Conservation (phyloP, 2,797 vertebrate genomes). For the Denticeps clupeoides region DNA sequence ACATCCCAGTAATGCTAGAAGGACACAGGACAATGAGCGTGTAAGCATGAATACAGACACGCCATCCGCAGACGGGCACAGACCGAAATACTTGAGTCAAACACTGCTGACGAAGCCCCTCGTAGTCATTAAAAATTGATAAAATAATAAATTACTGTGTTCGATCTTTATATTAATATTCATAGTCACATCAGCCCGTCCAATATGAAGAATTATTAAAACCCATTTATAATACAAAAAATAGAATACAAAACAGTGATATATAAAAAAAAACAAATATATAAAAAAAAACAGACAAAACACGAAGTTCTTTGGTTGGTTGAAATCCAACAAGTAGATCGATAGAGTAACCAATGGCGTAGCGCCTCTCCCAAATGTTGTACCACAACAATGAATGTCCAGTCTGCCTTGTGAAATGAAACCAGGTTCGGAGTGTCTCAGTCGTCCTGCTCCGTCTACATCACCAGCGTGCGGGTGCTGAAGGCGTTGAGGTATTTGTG, state of each 20-base stretch:
- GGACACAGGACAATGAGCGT: conserved; percentile 39
- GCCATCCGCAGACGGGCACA: conserved; percentile 21
- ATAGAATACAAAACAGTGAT: conserved; percentile 42
- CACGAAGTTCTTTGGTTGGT: conserved; percentile 72
- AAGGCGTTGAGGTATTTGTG: conserved; percentile 85
- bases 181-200: conserved; percentile 64
- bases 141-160: conserved; percentile 71
- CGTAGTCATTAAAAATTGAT: conserved; percentile 40
- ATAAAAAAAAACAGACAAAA: conserved; percentile 61
- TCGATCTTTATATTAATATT: conserved; percentile 80
- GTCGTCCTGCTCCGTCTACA: conserved; percentile 57
- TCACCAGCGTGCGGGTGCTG: conserved; percentile 85
- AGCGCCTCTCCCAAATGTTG: conserved; percentile 90
- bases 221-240: conserved; percentile 54
- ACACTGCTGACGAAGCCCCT: conserved; percentile 69
- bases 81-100: conserved; percentile 86
- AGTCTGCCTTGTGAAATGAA: conserved; percentile 48
- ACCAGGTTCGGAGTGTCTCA: conserved; percentile 58
- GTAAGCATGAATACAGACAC: conserved; percentile 34
- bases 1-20: conserved; percentile 79
- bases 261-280: conserved; percentile 50
- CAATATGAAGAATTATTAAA: conserved; percentile 54
- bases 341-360: conserved; percentile 67
- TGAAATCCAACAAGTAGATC: conserved; percentile 76
- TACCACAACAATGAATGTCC: conserved; percentile 84